These are phyloP conservation scores for Dicaeum eximium DNA, from an alignment of 2,113 vertebrate genomes.

Conservation along the genomic window DNA sequence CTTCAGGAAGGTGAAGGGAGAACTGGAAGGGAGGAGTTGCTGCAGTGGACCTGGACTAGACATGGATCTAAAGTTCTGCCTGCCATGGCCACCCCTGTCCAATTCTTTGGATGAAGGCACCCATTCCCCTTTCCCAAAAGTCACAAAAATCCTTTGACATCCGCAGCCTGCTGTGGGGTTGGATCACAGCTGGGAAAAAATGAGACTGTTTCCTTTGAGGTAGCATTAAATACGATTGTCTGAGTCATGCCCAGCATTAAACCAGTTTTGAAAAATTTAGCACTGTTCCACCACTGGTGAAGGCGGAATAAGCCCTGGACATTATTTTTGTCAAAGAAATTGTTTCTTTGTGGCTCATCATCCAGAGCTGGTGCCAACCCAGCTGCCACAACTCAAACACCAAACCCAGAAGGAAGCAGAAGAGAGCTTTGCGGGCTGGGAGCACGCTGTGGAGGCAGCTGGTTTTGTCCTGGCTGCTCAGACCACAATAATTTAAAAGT, in stretches of 20 bases:
- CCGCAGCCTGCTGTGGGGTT: background rate
- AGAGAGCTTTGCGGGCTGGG: background rate
- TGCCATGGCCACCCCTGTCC: background rate
- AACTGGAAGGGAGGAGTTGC: background rate
- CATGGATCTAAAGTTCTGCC: background rate
- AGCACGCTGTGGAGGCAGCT: accelerated
- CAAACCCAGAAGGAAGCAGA: background rate
- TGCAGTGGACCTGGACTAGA: background rate
- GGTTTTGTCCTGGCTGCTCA: background rate
- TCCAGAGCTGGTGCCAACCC: background rate
- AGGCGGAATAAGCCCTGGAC: background rate
- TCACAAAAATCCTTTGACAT: background rate
- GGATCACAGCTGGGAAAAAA: background rate
- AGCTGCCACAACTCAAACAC: background rate
- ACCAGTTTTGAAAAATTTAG: background rate
- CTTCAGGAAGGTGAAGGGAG: background rate
- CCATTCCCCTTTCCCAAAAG: background rate
- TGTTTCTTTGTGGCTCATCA: background rate
- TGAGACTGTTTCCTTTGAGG: background rate
- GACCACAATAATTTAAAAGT: accelerated
- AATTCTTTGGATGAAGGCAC: background rate
- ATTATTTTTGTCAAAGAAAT: background rate
- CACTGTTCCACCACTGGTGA: background rate
- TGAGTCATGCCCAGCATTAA: background rate
- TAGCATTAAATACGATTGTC: background rate